Conservation (phyloP, 2,888 invertebrate genomes). For the Lochmaea capreae region DNA sequence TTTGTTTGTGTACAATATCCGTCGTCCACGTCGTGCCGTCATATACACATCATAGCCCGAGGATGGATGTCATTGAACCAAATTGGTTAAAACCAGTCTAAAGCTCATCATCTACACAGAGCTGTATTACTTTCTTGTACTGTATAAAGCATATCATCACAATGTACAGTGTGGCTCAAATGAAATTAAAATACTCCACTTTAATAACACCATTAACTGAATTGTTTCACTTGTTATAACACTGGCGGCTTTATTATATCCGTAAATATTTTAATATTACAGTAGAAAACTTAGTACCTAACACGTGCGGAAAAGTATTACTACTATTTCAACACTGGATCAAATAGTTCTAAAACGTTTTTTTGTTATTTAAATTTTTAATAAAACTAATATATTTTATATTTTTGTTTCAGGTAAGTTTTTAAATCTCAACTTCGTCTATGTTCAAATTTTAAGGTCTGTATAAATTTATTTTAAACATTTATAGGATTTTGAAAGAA, state of each 20-base stretch:
- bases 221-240: no score
- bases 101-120: slow-evolving; percentile 36
- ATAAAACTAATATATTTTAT: background rate
- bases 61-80: slow-evolving; percentile 59
- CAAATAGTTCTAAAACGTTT: no score
- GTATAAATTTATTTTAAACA: background rate
- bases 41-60: slow-evolving; percentile 24
- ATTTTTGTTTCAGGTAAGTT: slow-evolving; percentile 5
- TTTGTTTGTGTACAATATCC: slow-evolving; percentile 26
- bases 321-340: no score
- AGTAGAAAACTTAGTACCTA: no score
- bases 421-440: background rate
- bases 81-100: slow-evolving; percentile 59
- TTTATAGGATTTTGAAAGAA: no score
- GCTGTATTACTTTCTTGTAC: slow-evolving; percentile 47
- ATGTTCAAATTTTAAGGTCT: background rate
- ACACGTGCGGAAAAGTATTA: no score
- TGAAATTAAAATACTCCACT: background rate
- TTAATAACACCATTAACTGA: no score
- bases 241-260: no score
- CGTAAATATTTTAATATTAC: no score
- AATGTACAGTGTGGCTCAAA: slow-evolving; percentile 5
- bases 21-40: slow-evolving; percentile 4
- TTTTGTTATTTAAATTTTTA: no score
- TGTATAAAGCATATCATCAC: slow-evolving; percentile 54